phyloP scores from a whole-genome alignment of 2,113 vertebrate genomes.

The Gambusia holbrooki region DNA sequence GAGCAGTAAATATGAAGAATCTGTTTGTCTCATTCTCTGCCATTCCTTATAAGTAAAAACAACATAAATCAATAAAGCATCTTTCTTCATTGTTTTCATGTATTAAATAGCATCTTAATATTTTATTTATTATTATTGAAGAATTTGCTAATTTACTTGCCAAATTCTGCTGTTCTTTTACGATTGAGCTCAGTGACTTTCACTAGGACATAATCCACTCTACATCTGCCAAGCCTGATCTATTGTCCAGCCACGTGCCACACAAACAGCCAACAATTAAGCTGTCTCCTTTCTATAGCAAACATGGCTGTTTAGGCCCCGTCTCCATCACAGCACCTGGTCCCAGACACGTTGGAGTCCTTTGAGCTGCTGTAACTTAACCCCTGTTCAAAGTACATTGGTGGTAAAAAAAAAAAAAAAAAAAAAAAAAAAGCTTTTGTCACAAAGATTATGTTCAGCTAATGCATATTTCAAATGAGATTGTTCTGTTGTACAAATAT shows the following conservation, averaged over 20 bases:
- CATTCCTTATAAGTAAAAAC: too few relatives aligned
- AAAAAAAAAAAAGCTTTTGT: conserved; percentile 68
- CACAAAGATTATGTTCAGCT: conserved; percentile 39
- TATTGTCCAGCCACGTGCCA: conserved; percentile 70
- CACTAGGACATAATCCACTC: conserved; percentile 50
- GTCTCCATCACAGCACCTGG: conserved; percentile 77
- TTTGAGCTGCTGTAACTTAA: conserved; percentile 72
- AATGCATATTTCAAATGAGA: conserved; percentile 42
- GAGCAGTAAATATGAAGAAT: too few relatives aligned
- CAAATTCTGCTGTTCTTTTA: conserved; percentile 52
- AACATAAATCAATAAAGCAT: too few relatives aligned
- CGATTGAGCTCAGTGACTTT: conserved; percentile 68
- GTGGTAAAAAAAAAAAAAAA: conserved; percentile 45
- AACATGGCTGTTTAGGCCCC: conserved; percentile 67
- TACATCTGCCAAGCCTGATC: conserved; percentile 73
- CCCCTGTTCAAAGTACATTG: conserved; percentile 60
- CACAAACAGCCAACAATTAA: conserved; percentile 75
- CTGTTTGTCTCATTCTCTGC: too few relatives aligned
- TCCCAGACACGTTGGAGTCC: conserved; percentile 70
- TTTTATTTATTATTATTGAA: not conserved
- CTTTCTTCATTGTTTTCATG: too few relatives aligned
- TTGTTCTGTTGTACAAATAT: conserved; percentile 25
- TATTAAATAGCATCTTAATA: too few relatives aligned
- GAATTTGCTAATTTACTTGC: conserved; percentile 27
- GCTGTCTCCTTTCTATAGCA: conserved; percentile 59